Evolutionary conservation across 2,888 invertebrate species (phyloP).

Genomic region (Orthosia gothica): DNA sequence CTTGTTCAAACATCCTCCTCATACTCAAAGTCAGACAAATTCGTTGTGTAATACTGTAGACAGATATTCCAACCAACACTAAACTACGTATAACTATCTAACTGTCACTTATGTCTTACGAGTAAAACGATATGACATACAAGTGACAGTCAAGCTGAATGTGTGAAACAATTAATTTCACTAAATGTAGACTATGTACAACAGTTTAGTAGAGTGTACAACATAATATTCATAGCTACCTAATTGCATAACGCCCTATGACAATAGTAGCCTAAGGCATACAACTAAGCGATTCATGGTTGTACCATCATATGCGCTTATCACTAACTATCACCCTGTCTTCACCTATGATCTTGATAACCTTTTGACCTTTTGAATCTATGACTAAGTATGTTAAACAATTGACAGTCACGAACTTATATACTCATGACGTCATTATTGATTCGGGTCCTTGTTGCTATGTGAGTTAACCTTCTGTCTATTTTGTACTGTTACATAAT

Average conservation of each 20-base stretch:
- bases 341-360: too few relatives aligned
- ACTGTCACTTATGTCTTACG: too few relatives aligned
- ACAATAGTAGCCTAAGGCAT: neutral
- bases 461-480: neutral
- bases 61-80: too few relatives aligned
- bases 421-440: conserved; percentile 22
- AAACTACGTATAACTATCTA: too few relatives aligned
- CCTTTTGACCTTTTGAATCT: conserved; percentile 12
- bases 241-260: neutral
- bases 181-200: neutral
- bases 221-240: neutral
- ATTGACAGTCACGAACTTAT: conserved; percentile 20
- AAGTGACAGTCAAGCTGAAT: too few relatives aligned
- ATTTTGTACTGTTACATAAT: neutral
- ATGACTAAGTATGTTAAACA: neutral
- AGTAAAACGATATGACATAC: too few relatives aligned
- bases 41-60: too few relatives aligned
- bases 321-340: neutral
- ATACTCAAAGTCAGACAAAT: too few relatives aligned
- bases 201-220: neutral
- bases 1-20: too few relatives aligned
- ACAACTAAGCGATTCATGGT: neutral
- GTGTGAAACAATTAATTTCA: too few relatives aligned
- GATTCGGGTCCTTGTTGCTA: neutral
- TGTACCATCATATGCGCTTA: conserved; percentile 4